Conservation (phyloP, 2,888 invertebrate species). For the Dryocosmus kuriphilus region DNA sequence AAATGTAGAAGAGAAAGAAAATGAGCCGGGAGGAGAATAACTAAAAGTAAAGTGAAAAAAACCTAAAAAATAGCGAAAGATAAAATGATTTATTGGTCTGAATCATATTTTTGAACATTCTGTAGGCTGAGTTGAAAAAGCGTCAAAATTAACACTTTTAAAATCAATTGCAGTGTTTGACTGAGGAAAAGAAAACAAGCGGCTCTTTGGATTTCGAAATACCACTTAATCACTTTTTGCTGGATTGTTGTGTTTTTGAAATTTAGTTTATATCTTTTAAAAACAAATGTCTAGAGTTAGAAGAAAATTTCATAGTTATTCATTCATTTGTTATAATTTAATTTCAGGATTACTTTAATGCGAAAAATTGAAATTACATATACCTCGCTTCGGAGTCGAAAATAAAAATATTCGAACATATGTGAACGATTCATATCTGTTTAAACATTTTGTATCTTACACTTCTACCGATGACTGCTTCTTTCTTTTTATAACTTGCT, state of each 20-base stretch:
- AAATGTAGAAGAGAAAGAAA: constrained; percentile 39
- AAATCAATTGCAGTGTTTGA: constrained; percentile 13
- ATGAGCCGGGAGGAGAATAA: not conserved
- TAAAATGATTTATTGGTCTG: not conserved
- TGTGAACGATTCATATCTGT: not conserved
- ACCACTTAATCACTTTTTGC: constrained; percentile 6
- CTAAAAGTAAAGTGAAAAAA: constrained; percentile 13
- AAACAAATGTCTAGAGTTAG: not conserved
- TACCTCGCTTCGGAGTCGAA: not conserved
- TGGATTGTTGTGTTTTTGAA: not conserved
- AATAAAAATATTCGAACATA: not conserved
- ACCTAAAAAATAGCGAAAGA: not conserved
- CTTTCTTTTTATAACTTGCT: constrained; percentile 1
- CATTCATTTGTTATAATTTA: not conserved
- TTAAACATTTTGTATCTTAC: not conserved
- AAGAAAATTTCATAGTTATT: not conserved
- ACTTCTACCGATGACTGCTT: not conserved
- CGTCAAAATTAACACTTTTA: not conserved
- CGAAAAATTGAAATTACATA: too few relatives aligned
- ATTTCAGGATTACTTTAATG: not conserved
- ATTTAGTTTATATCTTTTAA: constrained; percentile 7
- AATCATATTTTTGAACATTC: not conserved
- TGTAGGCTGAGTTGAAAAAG: not conserved
- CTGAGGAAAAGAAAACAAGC: constrained; percentile 28
- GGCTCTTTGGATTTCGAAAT: not conserved